A percentile compares a stretch with the other conserved stretches of the same genome.
Evolutionary conservation across 2,888 invertebrate genomes (phyloP).

Genomic region (Isotomurus palustris): DNA sequence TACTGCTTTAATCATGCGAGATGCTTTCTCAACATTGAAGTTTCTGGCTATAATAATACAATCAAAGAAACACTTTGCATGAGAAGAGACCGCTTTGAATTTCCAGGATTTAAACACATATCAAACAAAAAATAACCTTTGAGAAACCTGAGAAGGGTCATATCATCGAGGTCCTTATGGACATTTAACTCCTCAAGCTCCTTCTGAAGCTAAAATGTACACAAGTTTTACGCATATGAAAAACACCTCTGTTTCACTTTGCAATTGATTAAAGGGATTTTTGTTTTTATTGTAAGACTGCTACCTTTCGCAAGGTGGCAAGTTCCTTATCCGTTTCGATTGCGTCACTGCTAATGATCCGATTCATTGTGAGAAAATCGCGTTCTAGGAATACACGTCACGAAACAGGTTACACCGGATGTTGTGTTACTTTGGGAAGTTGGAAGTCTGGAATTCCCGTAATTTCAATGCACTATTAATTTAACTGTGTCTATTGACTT

Average conservation of each 20-base stretch:
- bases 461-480: background rate
- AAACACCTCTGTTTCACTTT: too few relatives aligned
- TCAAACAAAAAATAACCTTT: background rate
- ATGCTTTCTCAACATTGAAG: background rate
- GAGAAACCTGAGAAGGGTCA: constrained; percentile 5
- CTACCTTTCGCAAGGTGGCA: background rate
- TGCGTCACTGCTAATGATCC: too few relatives aligned
- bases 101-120: background rate
- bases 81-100: background rate
- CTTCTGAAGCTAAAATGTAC: background rate
- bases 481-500: background rate
- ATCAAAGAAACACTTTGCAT: background rate
- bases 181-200: background rate
- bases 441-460: too few relatives aligned
- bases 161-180: background rate
- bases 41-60: background rate
- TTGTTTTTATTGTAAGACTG: too few relatives aligned
- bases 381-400: background rate
- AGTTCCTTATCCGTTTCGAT: background rate
- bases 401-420: background rate
- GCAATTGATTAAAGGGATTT: too few relatives aligned
- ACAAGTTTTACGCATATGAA: too few relatives aligned
- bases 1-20: constrained; percentile 1
- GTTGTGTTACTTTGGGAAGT: too few relatives aligned
- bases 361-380: too few relatives aligned